These are phyloP conservation scores for Notechis scutatus DNA, from an alignment of 2,113 vertebrate genomes.

Conservation along the genomic window DNA sequence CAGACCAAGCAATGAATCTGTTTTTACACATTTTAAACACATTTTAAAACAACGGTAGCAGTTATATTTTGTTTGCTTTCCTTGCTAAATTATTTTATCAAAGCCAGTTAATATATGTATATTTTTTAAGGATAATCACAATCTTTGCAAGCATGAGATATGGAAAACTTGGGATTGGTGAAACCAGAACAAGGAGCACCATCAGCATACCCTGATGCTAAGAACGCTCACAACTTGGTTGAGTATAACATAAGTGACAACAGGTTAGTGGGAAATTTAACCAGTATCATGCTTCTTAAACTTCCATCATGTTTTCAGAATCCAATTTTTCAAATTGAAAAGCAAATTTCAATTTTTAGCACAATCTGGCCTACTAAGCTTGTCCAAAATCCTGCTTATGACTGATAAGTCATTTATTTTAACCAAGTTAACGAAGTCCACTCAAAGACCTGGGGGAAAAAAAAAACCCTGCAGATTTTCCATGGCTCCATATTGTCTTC, in stretches of 20 bases:
- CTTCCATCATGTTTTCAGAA: background rate
- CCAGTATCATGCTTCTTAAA: background rate
- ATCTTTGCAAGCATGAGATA: slow-evolving; percentile 67
- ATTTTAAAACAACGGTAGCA: background rate
- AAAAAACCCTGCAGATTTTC: background rate
- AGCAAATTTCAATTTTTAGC: background rate
- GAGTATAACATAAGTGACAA: slow-evolving; percentile 44
- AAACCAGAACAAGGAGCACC: slow-evolving; percentile 58
- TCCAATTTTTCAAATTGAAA: background rate
- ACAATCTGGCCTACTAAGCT: background rate
- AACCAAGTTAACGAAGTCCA: background rate
- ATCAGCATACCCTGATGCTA: slow-evolving; percentile 58
- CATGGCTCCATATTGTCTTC: slow-evolving; percentile 33
- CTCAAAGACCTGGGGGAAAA: background rate
- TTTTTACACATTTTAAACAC: background rate
- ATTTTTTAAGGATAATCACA: slow-evolving; percentile 64
- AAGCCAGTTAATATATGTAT: background rate
- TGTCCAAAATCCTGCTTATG: background rate
- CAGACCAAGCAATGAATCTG: background rate
- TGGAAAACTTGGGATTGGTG: slow-evolving; percentile 70
- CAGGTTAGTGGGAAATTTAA: slow-evolving; percentile 56
- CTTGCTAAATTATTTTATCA: background rate
- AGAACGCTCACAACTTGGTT: slow-evolving; percentile 41
- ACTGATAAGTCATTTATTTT: background rate
- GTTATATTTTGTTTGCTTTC: background rate